phyloP scores from a whole-genome alignment of 2,888 invertebrate genomes.

The Cantharis rustica region DNA sequence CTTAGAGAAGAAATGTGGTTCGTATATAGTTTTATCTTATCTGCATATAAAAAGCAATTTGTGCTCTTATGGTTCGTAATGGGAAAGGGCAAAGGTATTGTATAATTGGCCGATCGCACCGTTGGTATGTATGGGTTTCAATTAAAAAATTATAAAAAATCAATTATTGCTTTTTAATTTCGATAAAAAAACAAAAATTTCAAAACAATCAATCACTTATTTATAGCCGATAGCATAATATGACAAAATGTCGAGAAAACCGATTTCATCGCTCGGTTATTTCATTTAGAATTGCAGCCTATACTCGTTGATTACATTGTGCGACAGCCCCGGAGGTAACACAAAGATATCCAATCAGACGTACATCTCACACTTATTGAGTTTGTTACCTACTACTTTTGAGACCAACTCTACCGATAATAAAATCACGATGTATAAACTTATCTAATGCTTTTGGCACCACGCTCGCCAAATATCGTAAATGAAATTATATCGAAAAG shows the following conservation, averaged over 20 bases:
- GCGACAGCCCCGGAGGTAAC: constrained; percentile 53
- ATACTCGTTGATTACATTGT: constrained; percentile 56
- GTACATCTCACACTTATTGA: constrained; percentile 57
- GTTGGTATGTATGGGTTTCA: background rate
- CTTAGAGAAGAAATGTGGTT: constrained; percentile 38
- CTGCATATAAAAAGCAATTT: background rate
- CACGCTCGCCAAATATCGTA: constrained; percentile 45
- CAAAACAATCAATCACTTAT: constrained; percentile 5
- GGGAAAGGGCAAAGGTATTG: background rate
- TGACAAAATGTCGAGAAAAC: constrained; percentile 34
- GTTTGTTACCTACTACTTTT: constrained; percentile 53
- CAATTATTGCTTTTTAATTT: background rate
- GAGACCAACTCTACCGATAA: constrained; percentile 50
- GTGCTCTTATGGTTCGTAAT: background rate
- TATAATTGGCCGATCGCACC: background rate
- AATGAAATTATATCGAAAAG: constrained; percentile 48
- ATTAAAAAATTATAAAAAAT: background rate
- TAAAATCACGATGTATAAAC: constrained; percentile 52
- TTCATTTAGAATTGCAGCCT: constrained; percentile 43
- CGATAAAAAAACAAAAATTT: background rate
- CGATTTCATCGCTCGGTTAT: constrained; percentile 39
- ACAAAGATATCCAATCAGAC: constrained; percentile 58
- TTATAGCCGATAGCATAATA: constrained; percentile 22
- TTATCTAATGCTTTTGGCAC: constrained; percentile 40
- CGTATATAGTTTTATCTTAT: constrained; percentile 18